Evolutionary conservation across 2,113 vertebrate species (phyloP), one percentile per base, ranked within the genome.

Genomic region (Hipposideros armiger): DNA sequence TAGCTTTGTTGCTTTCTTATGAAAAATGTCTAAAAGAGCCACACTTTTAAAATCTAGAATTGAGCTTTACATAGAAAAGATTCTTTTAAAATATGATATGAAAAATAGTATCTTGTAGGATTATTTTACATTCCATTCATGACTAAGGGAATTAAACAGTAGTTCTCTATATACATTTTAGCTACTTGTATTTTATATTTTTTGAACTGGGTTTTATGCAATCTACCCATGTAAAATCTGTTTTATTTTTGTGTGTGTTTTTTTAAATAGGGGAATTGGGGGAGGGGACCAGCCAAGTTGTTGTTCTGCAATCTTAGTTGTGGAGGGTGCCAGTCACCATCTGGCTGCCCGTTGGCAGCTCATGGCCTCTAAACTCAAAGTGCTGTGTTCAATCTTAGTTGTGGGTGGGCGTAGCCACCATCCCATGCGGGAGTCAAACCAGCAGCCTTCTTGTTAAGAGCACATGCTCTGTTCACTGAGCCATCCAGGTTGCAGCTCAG

Each of bases 41-140:
- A 74, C 3, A 80, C 3, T 11, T 32, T 76, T 15, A 47, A n/a
- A 77, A n/a, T 22, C 3, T 64, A 64, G 17, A 77, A 89, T 10
- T 74, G 72, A 90, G 7, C 4, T 62, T 60, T 93, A 69, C 45
- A 84, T 74, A 22, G 42, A 88, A 85, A 16, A 81, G 40, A 81
- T 66, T 76, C 14, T 94, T 91, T 94, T 60, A 24, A 4, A 88
- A 26, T 82, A 11, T 87, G 24, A 64, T 54, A 67, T 22, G 32
- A 11, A 72, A 52, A 90, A 47, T 67, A 66, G 8, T 58, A 80
- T 91, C n/a, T 81, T 40, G 89, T 42, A 82, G 28, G 16, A 66
- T 95, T 97, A 76, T 84, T 76, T 94, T 81, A n/a, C 9, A 58
- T 83, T 81, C 8, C 7, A 32, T 42, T 92, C 24, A 86, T 64